Conservation (phyloP, 2,113 vertebrate genomes). For the Ibidorhyncha struthersii region DNA sequence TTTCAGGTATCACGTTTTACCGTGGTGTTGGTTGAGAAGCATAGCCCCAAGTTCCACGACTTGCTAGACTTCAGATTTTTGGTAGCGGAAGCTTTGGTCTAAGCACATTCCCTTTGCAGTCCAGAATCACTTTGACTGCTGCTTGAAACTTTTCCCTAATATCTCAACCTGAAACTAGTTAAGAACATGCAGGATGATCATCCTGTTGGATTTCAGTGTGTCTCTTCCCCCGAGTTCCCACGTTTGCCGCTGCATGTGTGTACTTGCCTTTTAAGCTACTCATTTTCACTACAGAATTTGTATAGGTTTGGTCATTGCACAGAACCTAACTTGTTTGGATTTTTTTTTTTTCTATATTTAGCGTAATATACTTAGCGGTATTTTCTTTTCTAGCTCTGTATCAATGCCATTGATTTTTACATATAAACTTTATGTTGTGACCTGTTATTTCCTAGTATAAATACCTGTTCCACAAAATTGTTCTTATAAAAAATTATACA, state of each 20-base stretch:
- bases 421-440: background rate
- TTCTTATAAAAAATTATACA: background rate
- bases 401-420: background rate
- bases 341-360: background rate
- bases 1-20: background rate
- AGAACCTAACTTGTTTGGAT: background rate
- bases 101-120: background rate
- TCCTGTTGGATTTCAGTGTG: background rate
- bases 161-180: background rate
- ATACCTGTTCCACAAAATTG: background rate
- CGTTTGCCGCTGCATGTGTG: fast-evolving
- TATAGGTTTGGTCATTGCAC: background rate
- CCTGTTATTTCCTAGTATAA: background rate
- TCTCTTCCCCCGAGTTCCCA: background rate
- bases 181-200: background rate
- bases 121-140: background rate
- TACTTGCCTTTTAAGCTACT: background rate
- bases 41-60: background rate
- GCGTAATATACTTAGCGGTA: background rate
- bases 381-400: background rate
- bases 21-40: fast-evolving
- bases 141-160: background rate
- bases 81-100: background rate
- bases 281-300: background rate
- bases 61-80: background rate